phyloP scores from a whole-genome alignment of 1,140 invertebrate genomes.

The Heliconius congener region DNA sequence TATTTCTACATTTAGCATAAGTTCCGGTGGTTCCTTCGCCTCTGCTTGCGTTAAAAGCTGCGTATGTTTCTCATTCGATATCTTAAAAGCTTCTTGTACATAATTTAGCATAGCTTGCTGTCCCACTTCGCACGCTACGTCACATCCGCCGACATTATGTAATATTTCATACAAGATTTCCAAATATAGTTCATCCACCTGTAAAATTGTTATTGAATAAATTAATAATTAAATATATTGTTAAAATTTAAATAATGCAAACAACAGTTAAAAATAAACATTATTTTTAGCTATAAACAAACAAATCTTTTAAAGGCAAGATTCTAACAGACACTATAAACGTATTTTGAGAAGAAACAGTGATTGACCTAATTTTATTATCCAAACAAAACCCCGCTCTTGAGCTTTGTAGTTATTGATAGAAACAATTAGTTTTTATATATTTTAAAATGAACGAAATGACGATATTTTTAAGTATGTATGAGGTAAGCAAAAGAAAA shows the following conservation, averaged over 20 bases:
- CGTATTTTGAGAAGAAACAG: slow-evolving; percentile 20
- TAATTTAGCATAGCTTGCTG: slow-evolving; percentile 89
- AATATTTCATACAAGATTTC: slow-evolving; percentile 96
- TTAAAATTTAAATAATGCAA: background rate
- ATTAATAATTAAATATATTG: background rate
- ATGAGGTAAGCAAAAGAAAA: background rate
- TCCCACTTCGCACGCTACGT: slow-evolving; percentile 86
- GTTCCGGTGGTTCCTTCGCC: slow-evolving; percentile 93
- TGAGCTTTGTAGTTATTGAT: slow-evolving; percentile 21
- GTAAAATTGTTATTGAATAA: slow-evolving; percentile 19
- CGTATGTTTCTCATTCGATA: slow-evolving; percentile 88
- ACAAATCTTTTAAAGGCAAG: slow-evolving; percentile 45
- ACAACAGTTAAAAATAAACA: background rate
- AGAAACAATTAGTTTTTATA: slow-evolving; percentile 7
- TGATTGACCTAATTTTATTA: slow-evolving; percentile 31
- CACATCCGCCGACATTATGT: slow-evolving; percentile 93
- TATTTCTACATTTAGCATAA: slow-evolving; percentile 95
- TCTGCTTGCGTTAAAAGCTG: slow-evolving; percentile 85
- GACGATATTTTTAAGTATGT: background rate
- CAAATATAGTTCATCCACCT: slow-evolving; percentile 95
- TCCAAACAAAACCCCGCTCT: slow-evolving; percentile 26
- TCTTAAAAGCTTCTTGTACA: slow-evolving; percentile 93
- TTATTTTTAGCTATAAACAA: background rate
- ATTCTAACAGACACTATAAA: background rate
- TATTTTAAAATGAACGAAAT: background rate